These are phyloP conservation scores for Diploscapter pachys DNA, from an alignment of 1,140 invertebrate genomes.

Conservation along the genomic window DNA sequence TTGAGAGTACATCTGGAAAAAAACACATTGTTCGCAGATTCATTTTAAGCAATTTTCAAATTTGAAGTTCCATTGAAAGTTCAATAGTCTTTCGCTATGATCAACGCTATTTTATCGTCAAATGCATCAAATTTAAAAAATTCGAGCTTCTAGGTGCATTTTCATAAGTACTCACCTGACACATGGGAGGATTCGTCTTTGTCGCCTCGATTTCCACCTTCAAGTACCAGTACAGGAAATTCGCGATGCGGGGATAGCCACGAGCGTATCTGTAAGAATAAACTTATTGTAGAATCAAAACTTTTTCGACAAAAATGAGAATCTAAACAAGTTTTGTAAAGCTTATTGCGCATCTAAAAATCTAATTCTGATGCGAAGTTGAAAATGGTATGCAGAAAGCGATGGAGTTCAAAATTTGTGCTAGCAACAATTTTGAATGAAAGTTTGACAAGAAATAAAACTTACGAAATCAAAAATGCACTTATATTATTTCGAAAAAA, in stretches of 20 bases:
- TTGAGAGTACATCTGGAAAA: slow-evolving; percentile 2
- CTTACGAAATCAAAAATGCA: not conserved
- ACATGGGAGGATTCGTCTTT: slow-evolving; percentile 31
- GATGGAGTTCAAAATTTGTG: no score
- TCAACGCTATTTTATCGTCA: slow-evolving; percentile 29
- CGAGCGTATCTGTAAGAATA: slow-evolving; percentile 19
- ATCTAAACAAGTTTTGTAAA: no score
- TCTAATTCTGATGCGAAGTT: no score
- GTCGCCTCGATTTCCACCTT: slow-evolving; percentile 58
- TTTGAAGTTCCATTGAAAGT: no score
- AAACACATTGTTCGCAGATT: no score
- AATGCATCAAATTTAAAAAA: slow-evolving; percentile 37
- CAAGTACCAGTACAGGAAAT: slow-evolving; percentile 49
- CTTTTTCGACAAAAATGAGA: no score
- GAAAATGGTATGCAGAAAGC: no score
- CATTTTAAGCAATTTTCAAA: no score
- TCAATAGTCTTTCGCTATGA: not conserved
- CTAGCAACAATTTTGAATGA: no score
- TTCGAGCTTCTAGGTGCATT: not conserved
- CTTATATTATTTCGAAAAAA: not conserved
- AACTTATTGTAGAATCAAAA: not conserved
- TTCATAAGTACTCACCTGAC: not conserved
- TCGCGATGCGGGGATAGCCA: slow-evolving; percentile 27
- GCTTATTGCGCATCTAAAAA: no score
- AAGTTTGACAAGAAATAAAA: not conserved